These are phyloP conservation scores for Drosophila buzzatii DNA, from an alignment of 2,888 invertebrate genomes.

Conservation along the genomic window DNA sequence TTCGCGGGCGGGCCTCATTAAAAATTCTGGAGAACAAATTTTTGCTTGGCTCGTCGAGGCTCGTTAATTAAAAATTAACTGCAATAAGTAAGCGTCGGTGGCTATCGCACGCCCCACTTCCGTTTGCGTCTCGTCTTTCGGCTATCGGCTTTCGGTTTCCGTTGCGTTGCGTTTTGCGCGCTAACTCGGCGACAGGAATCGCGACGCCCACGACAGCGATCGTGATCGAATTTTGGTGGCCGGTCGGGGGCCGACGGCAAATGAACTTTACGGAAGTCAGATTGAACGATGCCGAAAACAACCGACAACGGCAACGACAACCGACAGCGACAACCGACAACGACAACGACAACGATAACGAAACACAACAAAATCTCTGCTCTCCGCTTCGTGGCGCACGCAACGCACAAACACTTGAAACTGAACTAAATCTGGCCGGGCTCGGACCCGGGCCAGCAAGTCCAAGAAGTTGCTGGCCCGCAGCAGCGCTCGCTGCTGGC, in stretches of 20 bases:
- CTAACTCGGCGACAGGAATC: constrained; percentile 68
- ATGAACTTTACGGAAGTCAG: constrained; percentile 75
- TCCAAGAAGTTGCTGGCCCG: constrained; percentile 84
- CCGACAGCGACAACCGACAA: constrained; percentile 22
- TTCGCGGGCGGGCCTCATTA: constrained; percentile 53
- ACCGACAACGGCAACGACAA: constrained; percentile 36
- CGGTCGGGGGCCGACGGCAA: constrained; percentile 65
- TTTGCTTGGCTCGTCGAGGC: constrained; percentile 47
- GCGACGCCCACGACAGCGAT: constrained; percentile 60
- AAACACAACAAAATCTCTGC: constrained; percentile 64
- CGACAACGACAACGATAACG: constrained; percentile 31
- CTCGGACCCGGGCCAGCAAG: constrained; percentile 82
- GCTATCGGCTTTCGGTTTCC: constrained; percentile 6
- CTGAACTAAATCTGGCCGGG: constrained; percentile 83
- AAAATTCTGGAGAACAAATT: constrained; percentile 71
- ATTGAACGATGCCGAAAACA: constrained; percentile 42
- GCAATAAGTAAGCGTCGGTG: constrained; percentile 46
- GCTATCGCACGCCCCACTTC: constrained; percentile 54
- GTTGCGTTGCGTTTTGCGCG: constrained; percentile 37
- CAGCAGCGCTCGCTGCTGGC: constrained; percentile 57
- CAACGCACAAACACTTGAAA: constrained; percentile 85
- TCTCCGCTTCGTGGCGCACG: constrained; percentile 82
- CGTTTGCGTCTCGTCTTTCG: constrained; percentile 41
- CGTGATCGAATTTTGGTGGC: constrained; percentile 56
- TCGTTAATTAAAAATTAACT: constrained; percentile 75